A percentile compares a stretch with the other conserved stretches of the same genome.
Evolutionary conservation across 2,797 vertebrate genomes (phyloP).

Genomic region (Oryzias sinensis): DNA sequence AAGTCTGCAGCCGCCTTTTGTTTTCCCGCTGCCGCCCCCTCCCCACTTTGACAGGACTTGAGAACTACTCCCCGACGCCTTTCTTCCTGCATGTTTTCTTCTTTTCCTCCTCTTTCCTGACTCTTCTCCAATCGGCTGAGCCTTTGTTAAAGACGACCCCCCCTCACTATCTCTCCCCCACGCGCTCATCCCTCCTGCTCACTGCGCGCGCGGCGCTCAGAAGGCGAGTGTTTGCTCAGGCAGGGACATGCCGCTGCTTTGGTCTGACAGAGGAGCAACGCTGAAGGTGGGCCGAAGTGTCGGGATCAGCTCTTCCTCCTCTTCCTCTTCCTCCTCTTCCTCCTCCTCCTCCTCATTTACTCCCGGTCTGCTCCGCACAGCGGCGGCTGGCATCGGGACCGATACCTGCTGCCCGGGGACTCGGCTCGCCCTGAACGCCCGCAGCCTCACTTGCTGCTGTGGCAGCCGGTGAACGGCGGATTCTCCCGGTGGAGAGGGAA

Average conservation of each 20-base stretch:
- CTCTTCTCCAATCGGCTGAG: slow-evolving; percentile 57
- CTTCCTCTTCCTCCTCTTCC: background rate
- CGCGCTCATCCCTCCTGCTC: slow-evolving; percentile 67
- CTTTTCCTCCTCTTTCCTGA: slow-evolving; percentile 37
- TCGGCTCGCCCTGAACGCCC: slow-evolving; percentile 59
- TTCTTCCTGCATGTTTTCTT: slow-evolving; percentile 66
- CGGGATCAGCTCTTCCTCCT: slow-evolving; percentile 44
- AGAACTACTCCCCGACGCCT: slow-evolving; percentile 75
- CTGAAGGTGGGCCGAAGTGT: slow-evolving; percentile 53
- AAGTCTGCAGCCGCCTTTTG: slow-evolving; percentile 58
- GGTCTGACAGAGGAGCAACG: slow-evolving; percentile 18
- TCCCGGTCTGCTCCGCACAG: slow-evolving; percentile 45
- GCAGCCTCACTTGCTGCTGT: slow-evolving; percentile 64
- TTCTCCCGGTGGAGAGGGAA: background rate
- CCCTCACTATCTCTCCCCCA: slow-evolving; percentile 45
- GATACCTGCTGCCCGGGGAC: slow-evolving; percentile 74
- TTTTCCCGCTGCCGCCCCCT: slow-evolving; percentile 53
- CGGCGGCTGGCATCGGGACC: slow-evolving; percentile 67
- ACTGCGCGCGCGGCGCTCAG: slow-evolving; percentile 64
- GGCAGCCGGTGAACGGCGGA: slow-evolving; percentile 54
- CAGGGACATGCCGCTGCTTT: slow-evolving; percentile 44
- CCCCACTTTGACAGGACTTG: slow-evolving; percentile 60
- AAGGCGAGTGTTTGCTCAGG: slow-evolving; percentile 59
- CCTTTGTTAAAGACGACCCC: slow-evolving; percentile 79
- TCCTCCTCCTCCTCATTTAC: slow-evolving; percentile 53